A percentile compares a stretch with the other conserved stretches of the same genome.
These are phyloP conservation scores for Syrmaticus mikado DNA, from an alignment of 2,113 vertebrate genomes.

Conservation along the genomic window DNA sequence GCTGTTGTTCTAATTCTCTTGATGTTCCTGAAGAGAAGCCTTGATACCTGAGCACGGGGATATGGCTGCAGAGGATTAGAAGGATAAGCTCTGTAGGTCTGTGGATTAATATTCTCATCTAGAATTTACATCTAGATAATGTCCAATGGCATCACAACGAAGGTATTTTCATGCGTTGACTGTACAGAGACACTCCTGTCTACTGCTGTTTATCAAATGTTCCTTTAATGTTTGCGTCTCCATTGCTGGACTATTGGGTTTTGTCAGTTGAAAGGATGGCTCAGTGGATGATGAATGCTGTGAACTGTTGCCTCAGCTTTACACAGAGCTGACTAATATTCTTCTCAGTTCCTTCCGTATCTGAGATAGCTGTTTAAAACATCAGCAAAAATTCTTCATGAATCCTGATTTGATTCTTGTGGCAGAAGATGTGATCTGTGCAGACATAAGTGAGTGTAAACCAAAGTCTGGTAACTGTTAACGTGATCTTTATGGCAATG, in stretches of 20 bases:
- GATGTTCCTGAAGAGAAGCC: not conserved
- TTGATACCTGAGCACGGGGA: constrained; percentile 1
- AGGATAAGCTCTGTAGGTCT: not conserved
- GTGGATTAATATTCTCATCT: not conserved
- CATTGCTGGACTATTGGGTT: not conserved
- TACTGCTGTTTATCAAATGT: not conserved
- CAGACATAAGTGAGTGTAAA: not conserved
- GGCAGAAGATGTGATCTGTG: not conserved
- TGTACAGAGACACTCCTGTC: not conserved
- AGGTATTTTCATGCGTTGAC: not conserved
- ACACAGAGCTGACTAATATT: not conserved
- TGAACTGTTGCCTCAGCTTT: not conserved
- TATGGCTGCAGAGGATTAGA: not conserved
- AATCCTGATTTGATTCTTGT: not conserved
- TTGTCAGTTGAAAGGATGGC: not conserved
- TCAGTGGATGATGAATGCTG: not conserved
- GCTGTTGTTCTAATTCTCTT: not conserved
- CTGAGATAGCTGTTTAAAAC: not conserved
- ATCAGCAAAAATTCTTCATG: not conserved
- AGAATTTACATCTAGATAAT: not conserved
- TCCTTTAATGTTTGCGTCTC: not conserved
- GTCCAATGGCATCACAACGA: not conserved
- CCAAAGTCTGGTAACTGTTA: not conserved
- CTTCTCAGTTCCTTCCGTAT: not conserved
- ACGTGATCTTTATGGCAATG: not conserved